Conservation (phyloP, 2,113 vertebrate genomes). For the Rhinolophus sinicus region DNA sequence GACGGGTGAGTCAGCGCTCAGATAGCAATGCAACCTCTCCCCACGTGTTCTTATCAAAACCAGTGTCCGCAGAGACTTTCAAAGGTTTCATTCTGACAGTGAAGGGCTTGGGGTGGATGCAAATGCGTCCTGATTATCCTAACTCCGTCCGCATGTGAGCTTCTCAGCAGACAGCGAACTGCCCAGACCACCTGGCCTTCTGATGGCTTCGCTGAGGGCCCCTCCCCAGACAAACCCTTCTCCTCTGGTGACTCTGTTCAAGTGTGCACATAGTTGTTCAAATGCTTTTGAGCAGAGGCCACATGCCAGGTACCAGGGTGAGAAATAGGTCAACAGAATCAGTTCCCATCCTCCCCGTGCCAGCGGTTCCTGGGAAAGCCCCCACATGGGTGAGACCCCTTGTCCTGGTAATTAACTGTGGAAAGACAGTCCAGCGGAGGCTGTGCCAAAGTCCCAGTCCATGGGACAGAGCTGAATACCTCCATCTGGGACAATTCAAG, state of each 20-base stretch:
- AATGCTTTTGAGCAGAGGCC: neutral
- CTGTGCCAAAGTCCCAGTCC: neutral
- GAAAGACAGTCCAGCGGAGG: neutral
- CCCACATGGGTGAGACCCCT: rapidly evolving
- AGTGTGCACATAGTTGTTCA: rapidly evolving
- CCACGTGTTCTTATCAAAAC: conserved; percentile 83
- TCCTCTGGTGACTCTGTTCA: neutral
- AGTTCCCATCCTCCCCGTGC: rapidly evolving
- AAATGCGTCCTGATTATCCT: neutral
- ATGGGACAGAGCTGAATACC: rapidly evolving
- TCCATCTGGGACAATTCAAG: neutral
- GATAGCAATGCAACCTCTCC: conserved; percentile 78
- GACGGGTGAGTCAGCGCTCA: conserved; percentile 86
- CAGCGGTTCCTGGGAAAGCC: rapidly evolving
- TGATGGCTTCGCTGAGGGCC: rapidly evolving
- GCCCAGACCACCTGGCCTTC: neutral
- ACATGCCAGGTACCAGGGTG: rapidly evolving
- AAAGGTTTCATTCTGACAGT: conserved; percentile 78
- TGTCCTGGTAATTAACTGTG: neutral
- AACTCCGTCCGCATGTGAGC: neutral
- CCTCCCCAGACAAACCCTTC: neutral
- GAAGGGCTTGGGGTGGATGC: neutral
- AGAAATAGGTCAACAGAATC: rapidly evolving
- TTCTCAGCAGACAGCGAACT: rapidly evolving
- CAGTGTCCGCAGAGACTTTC: conserved; percentile 82